These are phyloP conservation scores for Colius striatus DNA, from an alignment of 2,113 vertebrate species.

Conservation along the genomic window DNA sequence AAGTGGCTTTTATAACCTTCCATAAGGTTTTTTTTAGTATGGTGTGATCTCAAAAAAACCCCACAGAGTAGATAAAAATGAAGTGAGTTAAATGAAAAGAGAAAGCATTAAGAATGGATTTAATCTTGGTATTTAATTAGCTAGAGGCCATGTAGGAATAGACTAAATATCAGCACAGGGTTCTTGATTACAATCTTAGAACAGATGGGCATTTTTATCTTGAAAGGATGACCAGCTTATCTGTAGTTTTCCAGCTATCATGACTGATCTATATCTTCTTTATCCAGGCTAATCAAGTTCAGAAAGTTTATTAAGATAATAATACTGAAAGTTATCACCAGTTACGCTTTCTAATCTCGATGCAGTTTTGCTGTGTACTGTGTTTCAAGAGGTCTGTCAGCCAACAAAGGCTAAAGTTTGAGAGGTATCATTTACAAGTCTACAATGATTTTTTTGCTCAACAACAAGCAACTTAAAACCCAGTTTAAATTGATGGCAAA, in stretches of 20 bases:
- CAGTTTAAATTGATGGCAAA: conserved; percentile 59
- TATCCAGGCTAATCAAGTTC: conserved; percentile 79
- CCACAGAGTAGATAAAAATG: not conserved
- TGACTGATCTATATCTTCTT: conserved; percentile 74
- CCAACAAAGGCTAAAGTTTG: conserved; percentile 18
- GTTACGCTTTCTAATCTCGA: conserved; percentile 72
- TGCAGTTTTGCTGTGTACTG: conserved; percentile 33
- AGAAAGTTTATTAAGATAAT: conserved; percentile 82
- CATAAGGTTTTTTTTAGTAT: conserved; percentile 7
- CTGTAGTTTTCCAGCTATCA: conserved; percentile 67
- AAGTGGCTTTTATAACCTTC: conserved; percentile 7
- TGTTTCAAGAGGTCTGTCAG: conserved; percentile 64
- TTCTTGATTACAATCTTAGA: conserved; percentile 77
- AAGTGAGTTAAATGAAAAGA: conserved; percentile 28
- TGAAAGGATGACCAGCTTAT: conserved; percentile 80
- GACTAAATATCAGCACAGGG: conserved; percentile 62
- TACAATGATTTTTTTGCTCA: not conserved
- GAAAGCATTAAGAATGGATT: conserved; percentile 53
- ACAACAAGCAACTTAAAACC: conserved; percentile 39
- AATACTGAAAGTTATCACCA: conserved; percentile 72
- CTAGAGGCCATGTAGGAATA: conserved; percentile 65
- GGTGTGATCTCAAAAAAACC: conserved; percentile 3
- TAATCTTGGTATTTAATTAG: conserved; percentile 76
- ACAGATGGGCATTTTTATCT: conserved; percentile 78
- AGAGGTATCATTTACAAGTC: conserved; percentile 40